Percentiles rank a stretch among this genome's conserved stretches.
Conservation (phyloP, 2,797 vertebrate genomes). For the Thalassophryne amazonica region DNA sequence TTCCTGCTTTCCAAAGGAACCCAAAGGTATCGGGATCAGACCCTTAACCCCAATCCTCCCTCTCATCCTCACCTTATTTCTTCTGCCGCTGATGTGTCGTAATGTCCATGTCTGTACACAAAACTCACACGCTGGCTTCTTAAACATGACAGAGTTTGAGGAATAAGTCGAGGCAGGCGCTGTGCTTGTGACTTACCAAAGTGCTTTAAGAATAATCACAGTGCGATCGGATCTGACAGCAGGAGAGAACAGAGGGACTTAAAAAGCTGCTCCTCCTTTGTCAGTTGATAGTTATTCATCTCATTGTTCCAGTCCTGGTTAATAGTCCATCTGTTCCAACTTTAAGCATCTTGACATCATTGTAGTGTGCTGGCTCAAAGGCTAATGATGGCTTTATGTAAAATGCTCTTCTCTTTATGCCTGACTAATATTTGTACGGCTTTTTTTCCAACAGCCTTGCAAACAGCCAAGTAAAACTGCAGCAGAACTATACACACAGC, state of each 20-base stretch:
- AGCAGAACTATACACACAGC: neutral
- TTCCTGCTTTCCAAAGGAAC: conserved; percentile 27
- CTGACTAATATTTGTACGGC: conserved; percentile 13
- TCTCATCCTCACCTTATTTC: too few species aligned
- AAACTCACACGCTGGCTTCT: neutral
- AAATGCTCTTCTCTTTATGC: neutral
- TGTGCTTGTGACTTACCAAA: conserved; percentile 12
- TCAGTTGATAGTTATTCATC: conserved; percentile 43
- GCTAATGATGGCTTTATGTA: conserved; percentile 23
- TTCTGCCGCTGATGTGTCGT: too few species aligned
- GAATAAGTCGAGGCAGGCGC: conserved; percentile 9
- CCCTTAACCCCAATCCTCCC: too few species aligned
- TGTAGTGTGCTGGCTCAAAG: conserved; percentile 23
- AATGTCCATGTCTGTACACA: neutral
- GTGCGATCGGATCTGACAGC: conserved; percentile 40
- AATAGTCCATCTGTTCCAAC: conserved; percentile 57
- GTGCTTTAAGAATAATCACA: conserved; percentile 36
- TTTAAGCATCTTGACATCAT: conserved; percentile 29
- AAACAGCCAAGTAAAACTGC: conserved; percentile 1
- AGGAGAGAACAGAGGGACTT: conserved; percentile 40
- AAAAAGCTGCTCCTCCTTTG: conserved; percentile 44
- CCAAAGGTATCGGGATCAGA: conserved; percentile 45
- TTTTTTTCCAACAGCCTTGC: conserved; percentile 4
- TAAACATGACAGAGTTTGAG: neutral
- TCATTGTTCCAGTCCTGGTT: conserved; percentile 49